Evolutionary conservation across 1,140 invertebrate genomes (phyloP).

Genomic region (Mya arenaria): DNA sequence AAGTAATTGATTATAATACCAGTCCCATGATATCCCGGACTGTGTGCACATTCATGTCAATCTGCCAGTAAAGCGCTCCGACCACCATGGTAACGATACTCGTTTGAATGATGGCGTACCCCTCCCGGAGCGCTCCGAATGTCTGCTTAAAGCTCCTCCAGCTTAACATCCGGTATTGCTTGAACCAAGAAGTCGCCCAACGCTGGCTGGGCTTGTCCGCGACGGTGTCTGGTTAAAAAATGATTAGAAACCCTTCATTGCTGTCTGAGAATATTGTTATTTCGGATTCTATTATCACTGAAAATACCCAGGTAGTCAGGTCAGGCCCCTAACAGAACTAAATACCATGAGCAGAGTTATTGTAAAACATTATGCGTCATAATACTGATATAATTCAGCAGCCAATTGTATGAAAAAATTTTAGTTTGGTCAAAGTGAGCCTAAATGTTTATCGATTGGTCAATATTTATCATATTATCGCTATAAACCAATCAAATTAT

Average conservation of each 20-base stretch:
- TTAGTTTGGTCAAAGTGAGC: too few relatives aligned
- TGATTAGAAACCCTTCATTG: neutral
- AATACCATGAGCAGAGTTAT: too few relatives aligned
- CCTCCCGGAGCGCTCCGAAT: constrained; percentile 6
- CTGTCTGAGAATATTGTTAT: neutral
- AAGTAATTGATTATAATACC: too few relatives aligned
- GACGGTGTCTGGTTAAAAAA: neutral
- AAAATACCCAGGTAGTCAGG: neutral
- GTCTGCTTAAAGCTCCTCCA: constrained; percentile 40
- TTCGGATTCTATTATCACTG: neutral
- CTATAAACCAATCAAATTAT: too few relatives aligned
- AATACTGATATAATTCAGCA: too few relatives aligned
- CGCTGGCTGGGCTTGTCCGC: neutral
- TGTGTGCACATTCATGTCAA: neutral
- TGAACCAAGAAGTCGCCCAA: constrained; percentile 30
- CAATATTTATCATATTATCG: too few relatives aligned
- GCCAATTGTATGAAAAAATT: too few relatives aligned
- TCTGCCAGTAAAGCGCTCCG: constrained; percentile 23
- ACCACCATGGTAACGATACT: neutral
- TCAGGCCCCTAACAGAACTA: neutral
- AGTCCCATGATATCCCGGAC: constrained; percentile 33
- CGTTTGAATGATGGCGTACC: constrained; percentile 20
- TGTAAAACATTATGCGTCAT: too few relatives aligned
- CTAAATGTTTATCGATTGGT: too few relatives aligned
- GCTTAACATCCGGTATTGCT: constrained; percentile 37